A percentile compares a stretch with the other conserved stretches of the same genome.
These are phyloP conservation scores for Labrus mixtus DNA, from an alignment of 2,113 vertebrate species.

Conservation along the genomic window DNA sequence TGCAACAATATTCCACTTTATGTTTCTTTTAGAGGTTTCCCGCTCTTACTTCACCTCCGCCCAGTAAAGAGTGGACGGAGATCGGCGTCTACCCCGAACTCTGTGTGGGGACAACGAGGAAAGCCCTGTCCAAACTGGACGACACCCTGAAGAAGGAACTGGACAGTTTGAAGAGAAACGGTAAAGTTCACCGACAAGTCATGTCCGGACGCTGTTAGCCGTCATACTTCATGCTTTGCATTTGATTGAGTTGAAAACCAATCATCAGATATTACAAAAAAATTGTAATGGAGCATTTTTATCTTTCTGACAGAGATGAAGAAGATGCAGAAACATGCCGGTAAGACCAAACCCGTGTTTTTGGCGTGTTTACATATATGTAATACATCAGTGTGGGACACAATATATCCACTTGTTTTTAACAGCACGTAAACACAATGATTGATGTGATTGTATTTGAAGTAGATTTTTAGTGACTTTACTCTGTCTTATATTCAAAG, in stretches of 20 bases:
- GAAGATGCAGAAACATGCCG: conserved; percentile 75
- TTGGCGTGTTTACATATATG: too few species aligned
- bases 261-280: too few species aligned
- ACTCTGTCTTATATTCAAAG: conserved; percentile 29
- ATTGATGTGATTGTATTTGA: too few species aligned
- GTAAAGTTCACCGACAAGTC: conserved; percentile 14
- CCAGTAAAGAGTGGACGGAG: conserved; percentile 66
- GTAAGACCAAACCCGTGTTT: too few species aligned
- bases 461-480: not conserved
- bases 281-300: not conserved
- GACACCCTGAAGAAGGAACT: conserved; percentile 30
- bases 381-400: too few species aligned
- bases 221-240: not conserved
- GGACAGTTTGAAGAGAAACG: conserved; percentile 54
- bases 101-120: conserved; percentile 63
- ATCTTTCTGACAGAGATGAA: conserved; percentile 69
- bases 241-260: too few species aligned
- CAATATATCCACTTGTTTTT: too few species aligned
- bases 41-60: conserved; percentile 47
- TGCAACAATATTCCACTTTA: not conserved
- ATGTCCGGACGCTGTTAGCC: not conserved
- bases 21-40: conserved; percentile 48
- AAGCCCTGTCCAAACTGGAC: conserved; percentile 54
- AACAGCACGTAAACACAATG: too few species aligned
- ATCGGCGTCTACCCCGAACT: conserved; percentile 50